A percentile compares a stretch with the other conserved stretches of the same genome.
Evolutionary conservation across 2,113 vertebrate species (phyloP).

Genomic region (Carassius gibelio): DNA sequence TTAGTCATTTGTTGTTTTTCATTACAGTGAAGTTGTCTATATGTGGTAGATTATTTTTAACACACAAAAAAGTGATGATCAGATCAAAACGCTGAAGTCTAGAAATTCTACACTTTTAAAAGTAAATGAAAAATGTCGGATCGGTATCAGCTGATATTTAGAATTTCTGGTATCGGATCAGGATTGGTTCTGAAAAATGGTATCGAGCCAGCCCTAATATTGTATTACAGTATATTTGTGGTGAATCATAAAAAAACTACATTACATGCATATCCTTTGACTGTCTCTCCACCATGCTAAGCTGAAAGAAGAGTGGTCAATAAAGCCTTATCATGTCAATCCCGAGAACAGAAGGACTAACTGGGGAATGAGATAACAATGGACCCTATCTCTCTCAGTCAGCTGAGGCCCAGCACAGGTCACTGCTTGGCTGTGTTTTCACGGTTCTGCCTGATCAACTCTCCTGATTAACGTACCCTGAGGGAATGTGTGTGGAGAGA

Average conservation of each 20-base stretch:
- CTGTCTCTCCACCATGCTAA: not conserved
- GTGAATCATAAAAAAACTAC: not conserved
- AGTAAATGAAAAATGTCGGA: too few relatives aligned
- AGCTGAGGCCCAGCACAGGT: constrained; percentile 6
- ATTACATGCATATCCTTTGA: not conserved
- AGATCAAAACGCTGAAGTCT: too few relatives aligned
- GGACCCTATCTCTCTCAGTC: constrained; percentile 17
- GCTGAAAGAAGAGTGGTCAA: constrained; percentile 29
- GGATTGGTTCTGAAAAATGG: too few relatives aligned
- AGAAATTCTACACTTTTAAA: too few relatives aligned
- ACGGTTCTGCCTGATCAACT: constrained; percentile 46
- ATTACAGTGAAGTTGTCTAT: too few relatives aligned
- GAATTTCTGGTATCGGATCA: too few relatives aligned
- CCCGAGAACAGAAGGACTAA: constrained; percentile 1
- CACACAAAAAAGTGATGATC: too few relatives aligned
- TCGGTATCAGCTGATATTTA: too few relatives aligned
- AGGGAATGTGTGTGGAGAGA: constrained; percentile 38
- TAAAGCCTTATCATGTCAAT: constrained; percentile 40
- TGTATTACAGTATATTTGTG: too few relatives aligned
- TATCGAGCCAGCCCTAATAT: too few relatives aligned
- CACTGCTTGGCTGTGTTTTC: constrained; percentile 30
- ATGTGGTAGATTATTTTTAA: too few relatives aligned
- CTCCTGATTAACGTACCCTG: constrained; percentile 36
- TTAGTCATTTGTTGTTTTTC: too few relatives aligned
- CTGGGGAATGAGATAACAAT: constrained; percentile 12